A percentile compares a stretch with the other conserved stretches of the same genome.
Evolutionary conservation across 2,113 vertebrate genomes (phyloP).

Genomic region (Otus sunia): DNA sequence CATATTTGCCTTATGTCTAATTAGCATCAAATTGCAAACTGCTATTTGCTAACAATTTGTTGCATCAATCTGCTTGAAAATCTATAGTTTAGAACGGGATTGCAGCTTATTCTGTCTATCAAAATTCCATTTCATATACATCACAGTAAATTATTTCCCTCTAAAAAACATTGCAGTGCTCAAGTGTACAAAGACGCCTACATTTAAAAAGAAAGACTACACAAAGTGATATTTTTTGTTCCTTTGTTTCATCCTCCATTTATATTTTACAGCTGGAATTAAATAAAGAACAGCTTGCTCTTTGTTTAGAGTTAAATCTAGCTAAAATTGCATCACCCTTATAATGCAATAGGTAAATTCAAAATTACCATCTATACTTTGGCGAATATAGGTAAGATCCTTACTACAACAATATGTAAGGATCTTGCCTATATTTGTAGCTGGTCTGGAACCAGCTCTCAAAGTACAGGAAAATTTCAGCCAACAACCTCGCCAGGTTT

Average conservation of each 20-base stretch:
- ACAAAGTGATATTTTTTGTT: background rate
- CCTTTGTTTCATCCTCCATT: background rate
- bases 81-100: slow-evolving; percentile 83
- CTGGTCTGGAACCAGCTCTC: background rate
- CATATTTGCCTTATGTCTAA: slow-evolving; percentile 88
- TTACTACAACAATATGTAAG: background rate
- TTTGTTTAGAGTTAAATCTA: background rate
- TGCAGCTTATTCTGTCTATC: slow-evolving; percentile 79
- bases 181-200: slow-evolving; percentile 51
- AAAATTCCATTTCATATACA: slow-evolving; percentile 76
- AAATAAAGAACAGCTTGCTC: background rate
- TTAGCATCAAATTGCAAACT: slow-evolving; percentile 89
- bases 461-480: background rate
- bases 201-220: slow-evolving; percentile 20
- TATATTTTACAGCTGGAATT: background rate
- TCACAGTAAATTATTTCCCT: slow-evolving; percentile 70
- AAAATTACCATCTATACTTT: background rate
- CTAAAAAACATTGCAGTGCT: slow-evolving; percentile 52
- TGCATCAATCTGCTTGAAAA: slow-evolving; percentile 87
- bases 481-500: background rate
- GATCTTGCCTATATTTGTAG: too few species aligned
- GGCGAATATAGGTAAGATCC: background rate
- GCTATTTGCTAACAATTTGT: slow-evolving; percentile 89
- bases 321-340: background rate
- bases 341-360: background rate